Conservation (phyloP, 1,140 invertebrate genomes). For the Aphaenogaster ashmeadi region DNA sequence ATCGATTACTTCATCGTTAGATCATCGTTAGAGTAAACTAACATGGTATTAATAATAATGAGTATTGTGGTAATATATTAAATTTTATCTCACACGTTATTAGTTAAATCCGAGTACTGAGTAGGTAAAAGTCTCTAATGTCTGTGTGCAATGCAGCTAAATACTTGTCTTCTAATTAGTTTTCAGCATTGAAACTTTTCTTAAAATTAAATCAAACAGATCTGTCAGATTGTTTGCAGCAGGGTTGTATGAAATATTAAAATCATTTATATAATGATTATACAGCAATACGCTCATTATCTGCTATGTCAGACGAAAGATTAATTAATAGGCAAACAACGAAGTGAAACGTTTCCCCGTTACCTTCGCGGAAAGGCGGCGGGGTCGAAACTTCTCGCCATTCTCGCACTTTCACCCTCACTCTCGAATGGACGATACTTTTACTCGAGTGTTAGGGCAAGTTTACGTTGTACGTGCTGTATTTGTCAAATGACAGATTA, state of each 20-base stretch:
- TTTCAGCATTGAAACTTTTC: background rate
- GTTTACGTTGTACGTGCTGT: conserved; percentile 11
- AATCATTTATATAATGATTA: background rate
- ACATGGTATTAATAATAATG: conserved; percentile 7
- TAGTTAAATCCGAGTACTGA: background rate
- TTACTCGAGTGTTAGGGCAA: conserved; percentile 11
- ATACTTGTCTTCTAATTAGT: background rate
- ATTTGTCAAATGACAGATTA: conserved; percentile 18
- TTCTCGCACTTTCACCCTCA: conserved; percentile 60
- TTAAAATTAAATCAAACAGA: background rate
- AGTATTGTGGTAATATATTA: conserved; percentile 10
- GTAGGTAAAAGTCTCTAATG: background rate
- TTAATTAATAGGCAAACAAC: conserved; percentile 37
- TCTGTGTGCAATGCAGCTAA: background rate
- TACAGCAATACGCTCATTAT: background rate
- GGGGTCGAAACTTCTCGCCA: conserved; percentile 39
- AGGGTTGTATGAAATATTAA: background rate
- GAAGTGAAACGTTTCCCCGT: conserved; percentile 40
- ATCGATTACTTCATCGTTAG: conserved; percentile 19
- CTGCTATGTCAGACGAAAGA: background rate
- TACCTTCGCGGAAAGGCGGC: conserved; percentile 7
- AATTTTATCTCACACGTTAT: background rate
- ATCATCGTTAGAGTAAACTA: background rate
- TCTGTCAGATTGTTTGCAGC: background rate
- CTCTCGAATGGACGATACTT: conserved; percentile 58